phyloP scores from a whole-genome alignment of 2,797 vertebrate genomes.

The Telmatherina bonti region DNA sequence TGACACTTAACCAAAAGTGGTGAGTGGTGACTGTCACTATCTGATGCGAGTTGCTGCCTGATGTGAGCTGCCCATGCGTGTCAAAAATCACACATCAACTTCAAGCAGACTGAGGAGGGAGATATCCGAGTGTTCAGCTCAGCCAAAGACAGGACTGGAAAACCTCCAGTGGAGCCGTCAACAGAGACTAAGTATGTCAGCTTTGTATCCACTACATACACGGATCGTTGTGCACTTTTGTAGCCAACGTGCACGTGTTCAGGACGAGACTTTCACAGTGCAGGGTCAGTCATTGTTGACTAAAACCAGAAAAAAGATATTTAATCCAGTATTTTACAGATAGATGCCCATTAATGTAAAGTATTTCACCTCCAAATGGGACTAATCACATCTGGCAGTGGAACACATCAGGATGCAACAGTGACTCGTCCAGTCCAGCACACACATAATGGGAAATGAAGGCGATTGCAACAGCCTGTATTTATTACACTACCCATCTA shows the following conservation, averaged over 20 bases:
- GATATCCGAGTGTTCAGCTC: not conserved
- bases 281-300: not conserved
- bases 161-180: not conserved
- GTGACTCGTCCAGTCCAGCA: slow-evolving; percentile 2
- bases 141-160: not conserved
- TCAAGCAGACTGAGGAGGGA: not conserved
- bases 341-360: not conserved
- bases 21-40: not conserved
- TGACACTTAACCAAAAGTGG: not conserved
- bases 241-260: not conserved
- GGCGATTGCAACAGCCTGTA: not conserved
- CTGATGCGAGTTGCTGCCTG: not conserved
- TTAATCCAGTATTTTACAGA: not conserved
- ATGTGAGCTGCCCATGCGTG: not conserved
- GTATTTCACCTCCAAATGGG: not conserved
- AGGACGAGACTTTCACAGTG: not conserved
- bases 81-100: not conserved
- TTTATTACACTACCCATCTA: not conserved
- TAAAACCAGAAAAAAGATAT: not conserved
- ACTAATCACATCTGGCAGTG: not conserved
- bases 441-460: not conserved
- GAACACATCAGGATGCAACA: not conserved
- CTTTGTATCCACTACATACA: not conserved
- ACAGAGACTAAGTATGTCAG: not conserved
- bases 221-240: not conserved